These are phyloP conservation scores for Burhinus bistriatus DNA, from an alignment of 2,113 vertebrate species.

Conservation along the genomic window DNA sequence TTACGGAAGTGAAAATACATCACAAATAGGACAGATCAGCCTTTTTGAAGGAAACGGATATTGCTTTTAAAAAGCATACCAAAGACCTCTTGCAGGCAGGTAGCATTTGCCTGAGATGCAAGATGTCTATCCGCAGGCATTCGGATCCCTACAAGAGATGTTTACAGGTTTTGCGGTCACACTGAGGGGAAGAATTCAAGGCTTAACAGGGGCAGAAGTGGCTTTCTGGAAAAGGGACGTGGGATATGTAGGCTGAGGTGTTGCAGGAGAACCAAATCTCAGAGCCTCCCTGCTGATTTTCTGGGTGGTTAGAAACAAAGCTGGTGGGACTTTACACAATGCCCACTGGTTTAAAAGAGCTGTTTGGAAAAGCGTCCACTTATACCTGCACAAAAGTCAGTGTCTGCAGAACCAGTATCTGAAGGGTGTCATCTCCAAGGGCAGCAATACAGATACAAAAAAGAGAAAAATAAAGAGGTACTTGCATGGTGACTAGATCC, in stretches of 20 bases:
- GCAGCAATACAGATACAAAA: accelerated
- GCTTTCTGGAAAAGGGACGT: not conserved
- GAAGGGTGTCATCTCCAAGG: not conserved
- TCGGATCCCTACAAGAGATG: not conserved
- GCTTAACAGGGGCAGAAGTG: not conserved
- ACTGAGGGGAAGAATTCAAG: not conserved
- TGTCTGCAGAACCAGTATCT: not conserved
- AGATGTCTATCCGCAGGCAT: not conserved
- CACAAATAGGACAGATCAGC: slow-evolving; percentile 16
- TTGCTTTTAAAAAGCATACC: slow-evolving; percentile 9
- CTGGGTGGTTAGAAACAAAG: not conserved
- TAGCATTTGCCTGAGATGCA: not conserved
- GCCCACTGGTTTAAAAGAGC: not conserved
- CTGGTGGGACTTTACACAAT: not conserved
- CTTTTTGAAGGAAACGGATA: slow-evolving; percentile 21
- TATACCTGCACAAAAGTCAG: not conserved
- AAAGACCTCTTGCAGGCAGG: not conserved
- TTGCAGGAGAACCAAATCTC: not conserved
- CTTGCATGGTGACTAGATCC: not conserved
- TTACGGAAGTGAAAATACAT: slow-evolving; percentile 6
- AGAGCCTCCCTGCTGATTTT: not conserved
- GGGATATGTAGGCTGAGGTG: not conserved
- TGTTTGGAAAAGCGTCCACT: not conserved
- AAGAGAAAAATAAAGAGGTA: not conserved
- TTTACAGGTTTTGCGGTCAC: not conserved